Percentiles rank a stretch among this genome's conserved stretches.
Conservation (phyloP, 1,140 invertebrate genomes). For the Brachionus manjavacas region DNA sequence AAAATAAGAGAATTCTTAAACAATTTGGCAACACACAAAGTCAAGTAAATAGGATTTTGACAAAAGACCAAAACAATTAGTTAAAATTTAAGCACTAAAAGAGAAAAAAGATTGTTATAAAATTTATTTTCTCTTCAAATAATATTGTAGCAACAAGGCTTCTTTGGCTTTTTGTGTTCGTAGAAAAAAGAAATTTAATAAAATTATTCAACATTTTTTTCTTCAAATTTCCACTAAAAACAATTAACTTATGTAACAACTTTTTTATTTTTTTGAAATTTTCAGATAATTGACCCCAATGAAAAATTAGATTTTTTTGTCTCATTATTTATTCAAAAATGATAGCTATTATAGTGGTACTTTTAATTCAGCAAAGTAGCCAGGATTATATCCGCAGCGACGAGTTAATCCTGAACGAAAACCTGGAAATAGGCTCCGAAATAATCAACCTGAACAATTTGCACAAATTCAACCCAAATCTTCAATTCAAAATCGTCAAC, state of each 20-base stretch:
- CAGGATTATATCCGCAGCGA: background rate
- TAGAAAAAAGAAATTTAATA: background rate
- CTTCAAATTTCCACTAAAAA: background rate
- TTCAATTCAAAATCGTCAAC: conserved; percentile 9
- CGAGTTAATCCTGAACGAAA: background rate
- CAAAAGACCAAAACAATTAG: background rate
- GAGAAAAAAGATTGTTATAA: background rate
- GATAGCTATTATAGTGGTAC: background rate
- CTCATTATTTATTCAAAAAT: background rate
- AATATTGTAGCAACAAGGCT: background rate
- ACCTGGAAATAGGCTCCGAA: conserved; percentile 25
- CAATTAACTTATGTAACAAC: background rate
- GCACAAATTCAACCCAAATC: background rate
- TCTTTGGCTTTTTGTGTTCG: background rate
- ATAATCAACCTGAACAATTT: conserved; percentile 12
- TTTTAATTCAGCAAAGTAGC: background rate
- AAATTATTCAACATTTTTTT: conserved; percentile 2
- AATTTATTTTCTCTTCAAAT: background rate
- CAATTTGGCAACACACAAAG: background rate
- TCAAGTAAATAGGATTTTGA: background rate
- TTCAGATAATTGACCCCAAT: background rate
- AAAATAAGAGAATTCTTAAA: conserved; percentile 1
- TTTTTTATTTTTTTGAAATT: background rate
- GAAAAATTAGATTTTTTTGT: background rate
- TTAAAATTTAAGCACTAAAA: background rate